Base-by-base conservation (phyloP, 30 jellyfish, hydroid and myxozoan species). In the Turritopsis rubra region DNA sequence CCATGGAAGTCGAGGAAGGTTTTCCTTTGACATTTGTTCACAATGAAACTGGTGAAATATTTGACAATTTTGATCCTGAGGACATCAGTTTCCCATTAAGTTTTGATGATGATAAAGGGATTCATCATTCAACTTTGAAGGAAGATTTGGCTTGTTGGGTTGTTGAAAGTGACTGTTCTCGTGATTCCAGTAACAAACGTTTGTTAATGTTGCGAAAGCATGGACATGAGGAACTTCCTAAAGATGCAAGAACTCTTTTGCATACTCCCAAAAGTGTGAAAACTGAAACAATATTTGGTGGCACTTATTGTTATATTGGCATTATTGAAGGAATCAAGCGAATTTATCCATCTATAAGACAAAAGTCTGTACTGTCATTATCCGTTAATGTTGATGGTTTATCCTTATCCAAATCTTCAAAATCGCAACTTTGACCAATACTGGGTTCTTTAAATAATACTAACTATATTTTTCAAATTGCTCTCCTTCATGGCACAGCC, bases 381-480 rank as follows among this genome's bases (percentile, higher is more conserved):
- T n/a, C n/a, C n/a, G n/a, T n/a, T n/a, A n/a, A n/a, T n/a, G n/a
- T 79, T 79, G 86, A 79, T 79, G 86, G 86, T 29, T 52, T 79
- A 24, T 81, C 86, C 22, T 52, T 79, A 22, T 79, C 31, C 1
- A 79, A 79, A 83, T 72, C 85, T 80, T 21, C 90, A 84, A 79
- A 53, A 52, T 52, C 74, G 79, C 81, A 86, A 80, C 21, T 86
- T 29, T 79, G 90, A 89, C 94, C 94, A 79, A 86, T 86, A 66
- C 81, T 80, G 31, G 78, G 94, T 68, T 66, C 21, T 21, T 8
- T 86, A 25, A 65, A 86, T 65, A 66, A 60, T 23, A 60, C 22
- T 60, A 60, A 60, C 21, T 23, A 60, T 60, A 23, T 60, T 18
- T 60, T 60, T 60, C 73, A 21, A 18, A 60, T 60, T 60, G 73